Base-by-base conservation (phyloP, 2,113 vertebrate genomes). In the Anhinga anhinga region DNA sequence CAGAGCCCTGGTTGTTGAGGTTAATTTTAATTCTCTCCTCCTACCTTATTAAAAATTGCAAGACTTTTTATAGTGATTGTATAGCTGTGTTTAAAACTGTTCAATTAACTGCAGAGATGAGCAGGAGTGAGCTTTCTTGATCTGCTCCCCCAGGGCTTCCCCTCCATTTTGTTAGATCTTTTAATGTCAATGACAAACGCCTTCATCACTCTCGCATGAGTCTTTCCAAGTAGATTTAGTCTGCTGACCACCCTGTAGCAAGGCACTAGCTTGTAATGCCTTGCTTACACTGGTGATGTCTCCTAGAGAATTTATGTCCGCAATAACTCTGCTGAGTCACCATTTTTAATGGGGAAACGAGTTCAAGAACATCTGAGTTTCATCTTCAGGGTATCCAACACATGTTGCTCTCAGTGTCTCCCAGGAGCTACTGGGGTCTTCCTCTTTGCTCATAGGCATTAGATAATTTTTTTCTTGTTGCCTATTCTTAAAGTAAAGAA, bases 1-100 rank as follows among this genome's bases (percentile, higher is more conserved):
- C 53, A 71, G 73, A 92, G 59, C 59, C 59, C 45, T 70, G 36
- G 44, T 25, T 94, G 30, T 29, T 76, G 45, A 94, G 65, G 30
- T 93, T 86, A 50, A 93, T 77, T 91, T 96, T 89, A 87, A 82
- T 89, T 95, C 52, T 79, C 27, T 69, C 42, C 49, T 92, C 61
- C 66, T 72, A 65, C 36, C 58, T 66, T 74, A 92, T 47, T 93
- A 86, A 92, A 84, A 94, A 76, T 82, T 15, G 45, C 58, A 86
- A 65, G 44, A 45, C 32, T 91, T 94, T 91, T 78, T 34, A 79
- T 59, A 87, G 42, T 2, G 0, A 72, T 80, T 52, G 34, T 58
- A 58, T n/a, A 90, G 79, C 53, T 92, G 67, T 92, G 76, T 70
- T 95, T 95, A 83, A 86, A 95, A 86, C 40, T 66, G 26, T 66